These are phyloP conservation scores for Yponomeuta evonymella DNA, from an alignment of 2,888 invertebrate species.

Conservation along the genomic window DNA sequence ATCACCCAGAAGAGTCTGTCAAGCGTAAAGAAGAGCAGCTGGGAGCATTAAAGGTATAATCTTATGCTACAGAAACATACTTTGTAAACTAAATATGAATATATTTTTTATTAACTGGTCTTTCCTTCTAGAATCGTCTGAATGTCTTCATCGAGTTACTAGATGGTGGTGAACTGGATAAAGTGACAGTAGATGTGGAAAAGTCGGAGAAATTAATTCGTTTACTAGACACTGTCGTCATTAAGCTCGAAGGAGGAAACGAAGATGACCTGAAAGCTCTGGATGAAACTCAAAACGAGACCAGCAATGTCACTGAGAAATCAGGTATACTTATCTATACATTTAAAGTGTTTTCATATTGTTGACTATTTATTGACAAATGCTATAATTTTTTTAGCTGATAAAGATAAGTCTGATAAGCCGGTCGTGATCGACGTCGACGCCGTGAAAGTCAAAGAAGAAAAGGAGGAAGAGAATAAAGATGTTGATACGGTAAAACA, in stretches of 20 bases:
- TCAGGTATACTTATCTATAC: constrained; percentile 30
- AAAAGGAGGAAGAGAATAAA: constrained; percentile 51
- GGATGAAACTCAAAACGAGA: constrained; percentile 71
- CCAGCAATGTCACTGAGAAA: constrained; percentile 50
- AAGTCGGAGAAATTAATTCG: constrained; percentile 89
- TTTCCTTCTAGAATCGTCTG: constrained; percentile 82
- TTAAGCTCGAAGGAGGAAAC: constrained; percentile 94
- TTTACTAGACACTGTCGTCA: constrained; percentile 96
- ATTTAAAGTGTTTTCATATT: no score
- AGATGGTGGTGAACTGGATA: constrained; percentile 82
- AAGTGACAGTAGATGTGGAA: constrained; percentile 89
- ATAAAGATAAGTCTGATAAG: constrained; percentile 53
- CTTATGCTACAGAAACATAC: background rate
- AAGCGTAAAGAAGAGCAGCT: constrained; percentile 92
- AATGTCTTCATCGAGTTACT: constrained; percentile 92
- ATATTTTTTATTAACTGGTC: constrained; percentile 1
- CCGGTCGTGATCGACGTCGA: constrained; percentile 66
- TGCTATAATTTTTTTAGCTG: constrained; percentile 36
- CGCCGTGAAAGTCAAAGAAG: constrained; percentile 58
- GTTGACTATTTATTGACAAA: background rate
- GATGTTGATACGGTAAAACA: constrained; percentile 48
- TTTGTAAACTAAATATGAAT: background rate
- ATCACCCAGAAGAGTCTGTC: constrained; percentile 97
- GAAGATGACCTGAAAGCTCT: constrained; percentile 91
- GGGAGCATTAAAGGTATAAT: constrained; percentile 82